These are phyloP conservation scores for Natator depressus DNA, from an alignment of 2,113 vertebrate species.

Conservation along the genomic window DNA sequence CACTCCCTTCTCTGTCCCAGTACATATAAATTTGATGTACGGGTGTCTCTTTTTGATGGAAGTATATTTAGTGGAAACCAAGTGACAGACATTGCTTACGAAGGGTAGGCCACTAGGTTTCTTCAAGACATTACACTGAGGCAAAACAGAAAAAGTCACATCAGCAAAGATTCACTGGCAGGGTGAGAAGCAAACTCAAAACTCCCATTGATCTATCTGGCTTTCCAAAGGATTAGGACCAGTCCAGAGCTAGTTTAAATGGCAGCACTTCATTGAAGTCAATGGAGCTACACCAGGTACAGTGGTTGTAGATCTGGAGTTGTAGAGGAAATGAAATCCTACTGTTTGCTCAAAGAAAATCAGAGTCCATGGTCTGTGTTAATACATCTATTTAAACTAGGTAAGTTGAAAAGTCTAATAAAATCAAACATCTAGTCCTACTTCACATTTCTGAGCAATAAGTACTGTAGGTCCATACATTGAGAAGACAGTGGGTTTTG, in stretches of 20 bases:
- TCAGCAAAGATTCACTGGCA: not conserved
- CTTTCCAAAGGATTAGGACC: not conserved
- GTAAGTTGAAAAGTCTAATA: not conserved
- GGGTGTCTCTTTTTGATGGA: not conserved
- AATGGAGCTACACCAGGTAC: too few relatives aligned
- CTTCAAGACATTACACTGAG: not conserved
- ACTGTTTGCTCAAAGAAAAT: not conserved
- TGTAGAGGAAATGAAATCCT: not conserved
- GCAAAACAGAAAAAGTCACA: not conserved
- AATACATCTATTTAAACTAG: not conserved
- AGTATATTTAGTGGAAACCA: not conserved
- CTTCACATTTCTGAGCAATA: not conserved
- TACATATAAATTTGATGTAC: not conserved
- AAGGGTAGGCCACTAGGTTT: not conserved
- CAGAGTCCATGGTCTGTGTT: not conserved
- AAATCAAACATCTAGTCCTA: not conserved
- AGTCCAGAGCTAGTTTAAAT: not conserved
- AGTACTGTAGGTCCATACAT: not conserved
- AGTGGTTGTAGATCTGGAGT: too few relatives aligned
- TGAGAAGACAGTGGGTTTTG: not conserved
- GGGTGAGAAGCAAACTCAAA: not conserved
- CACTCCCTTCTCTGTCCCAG: not conserved
- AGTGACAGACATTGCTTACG: not conserved
- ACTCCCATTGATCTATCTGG: not conserved
- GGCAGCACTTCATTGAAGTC: not conserved